These are phyloP conservation scores for Aphidius ervi DNA, from an alignment of 1,140 invertebrate genomes.

Conservation along the genomic window DNA sequence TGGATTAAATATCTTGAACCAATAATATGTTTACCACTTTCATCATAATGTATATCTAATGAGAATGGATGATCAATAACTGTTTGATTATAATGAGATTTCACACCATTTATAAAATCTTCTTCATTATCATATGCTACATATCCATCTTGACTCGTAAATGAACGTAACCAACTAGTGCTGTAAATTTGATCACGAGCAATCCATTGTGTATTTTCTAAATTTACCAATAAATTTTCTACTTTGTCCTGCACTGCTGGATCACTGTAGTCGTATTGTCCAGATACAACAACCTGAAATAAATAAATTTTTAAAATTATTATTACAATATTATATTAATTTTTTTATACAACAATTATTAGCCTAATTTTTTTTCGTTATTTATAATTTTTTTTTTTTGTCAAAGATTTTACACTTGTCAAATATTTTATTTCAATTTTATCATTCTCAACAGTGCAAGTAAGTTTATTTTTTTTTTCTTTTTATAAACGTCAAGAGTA, in stretches of 20 bases:
- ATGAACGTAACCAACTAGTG: conserved; percentile 83
- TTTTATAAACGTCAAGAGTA: no score
- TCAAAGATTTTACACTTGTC: no score
- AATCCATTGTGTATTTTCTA: conserved; percentile 81
- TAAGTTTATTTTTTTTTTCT: no score
- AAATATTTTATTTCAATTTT: no score
- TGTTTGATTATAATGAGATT: conserved; percentile 66
- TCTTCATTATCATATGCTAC: conserved; percentile 68
- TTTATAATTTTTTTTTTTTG: no score
- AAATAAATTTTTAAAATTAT: conserved; percentile 18
- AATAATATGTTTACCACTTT: conserved; percentile 67
- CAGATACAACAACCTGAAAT: conserved; percentile 77
- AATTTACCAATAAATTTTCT: conserved; percentile 70
- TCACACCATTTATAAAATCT: conserved; percentile 70
- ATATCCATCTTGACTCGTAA: conserved; percentile 78
- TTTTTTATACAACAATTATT: background rate
- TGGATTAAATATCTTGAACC: conserved; percentile 85
- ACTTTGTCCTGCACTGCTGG: conserved; percentile 71
- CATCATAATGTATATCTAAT: conserved; percentile 81
- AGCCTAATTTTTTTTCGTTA: no score
- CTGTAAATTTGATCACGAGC: conserved; percentile 70
- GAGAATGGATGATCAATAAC: conserved; percentile 68
- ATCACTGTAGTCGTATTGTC: conserved; percentile 82
- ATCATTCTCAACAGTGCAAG: no score
- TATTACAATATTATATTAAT: background rate